Base-by-base conservation (phyloP, 2,113 vertebrate species). In the Athene noctua region DNA sequence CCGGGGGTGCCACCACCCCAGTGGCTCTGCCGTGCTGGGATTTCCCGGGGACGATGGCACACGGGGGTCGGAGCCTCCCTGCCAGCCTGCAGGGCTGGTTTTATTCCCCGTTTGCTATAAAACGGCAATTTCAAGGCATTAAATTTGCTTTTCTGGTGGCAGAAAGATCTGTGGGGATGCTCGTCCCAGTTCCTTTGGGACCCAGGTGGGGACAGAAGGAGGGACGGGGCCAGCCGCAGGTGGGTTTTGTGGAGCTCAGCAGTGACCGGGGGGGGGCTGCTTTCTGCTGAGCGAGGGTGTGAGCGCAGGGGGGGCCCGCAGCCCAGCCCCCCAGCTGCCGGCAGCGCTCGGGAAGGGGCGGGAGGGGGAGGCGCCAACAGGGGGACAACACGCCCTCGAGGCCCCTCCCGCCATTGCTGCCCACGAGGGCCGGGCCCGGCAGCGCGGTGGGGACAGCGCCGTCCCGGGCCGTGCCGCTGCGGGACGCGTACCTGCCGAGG, bases 151-250 rank as follows among this genome's bases (percentile, higher is more conserved):
- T 44, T 49, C 17, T 30, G 5, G 42, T 0, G 9, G 47, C 5
- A 6, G 14, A 13, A 46, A 29, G 52, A 2, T 11, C 42, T 13
- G 42, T 5, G 12, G 68, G 38, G 54, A 4, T 15, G 14, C 63
- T 52, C 0, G 0, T 36, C 14, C 38, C 10, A 6, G 16, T 25
- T 13, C 2, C 2, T 10, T 16, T 40, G 66, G 85, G 42, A 32
- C 38, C 25, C 2, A 9, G 47, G 34, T 12, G n/a, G 67, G 59
- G 46, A 52, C 27, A 49, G 78, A n/a, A n/a, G n/a, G 15, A n/a
- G 46, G 42, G 65, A 13, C 0, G 0, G 23, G 19, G 6, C 13
- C 0, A 4, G 34, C 17, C 3, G 0, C 2, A 17, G 22, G 47
- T 30, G 54, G 63, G 20, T 54, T 34, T 42, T 22, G 70, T 34